These are phyloP conservation scores for Anisognathus igniventris DNA, from an alignment of 2,797 vertebrate genomes.

Conservation along the genomic window DNA sequence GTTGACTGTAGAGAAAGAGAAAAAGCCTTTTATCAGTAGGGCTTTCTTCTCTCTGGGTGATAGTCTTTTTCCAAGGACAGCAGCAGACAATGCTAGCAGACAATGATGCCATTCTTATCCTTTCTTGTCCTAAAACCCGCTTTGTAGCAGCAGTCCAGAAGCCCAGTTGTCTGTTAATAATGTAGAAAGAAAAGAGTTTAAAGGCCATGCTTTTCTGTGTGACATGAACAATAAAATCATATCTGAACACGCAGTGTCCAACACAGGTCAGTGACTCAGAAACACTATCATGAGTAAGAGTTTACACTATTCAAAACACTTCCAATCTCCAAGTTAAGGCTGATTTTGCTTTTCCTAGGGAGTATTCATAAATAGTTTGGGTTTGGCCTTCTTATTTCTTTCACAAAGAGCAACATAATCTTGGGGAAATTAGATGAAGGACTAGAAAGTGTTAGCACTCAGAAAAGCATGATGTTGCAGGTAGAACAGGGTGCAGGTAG, in stretches of 20 bases:
- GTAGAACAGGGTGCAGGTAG: neutral
- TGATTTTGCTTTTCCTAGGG: neutral
- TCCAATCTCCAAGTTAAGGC: neutral
- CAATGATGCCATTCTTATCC: neutral
- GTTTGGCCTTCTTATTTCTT: neutral
- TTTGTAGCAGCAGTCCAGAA: neutral
- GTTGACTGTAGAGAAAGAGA: neutral
- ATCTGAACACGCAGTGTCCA: neutral
- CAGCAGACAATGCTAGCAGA: neutral
- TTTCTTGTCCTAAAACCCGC: neutral
- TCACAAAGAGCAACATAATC: neutral
- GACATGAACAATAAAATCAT: neutral
- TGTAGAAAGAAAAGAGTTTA: neutral
- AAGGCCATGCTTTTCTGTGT: neutral
- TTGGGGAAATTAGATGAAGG: neutral
- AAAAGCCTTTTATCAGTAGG: neutral
- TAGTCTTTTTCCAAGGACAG: neutral
- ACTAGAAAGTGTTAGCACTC: neutral
- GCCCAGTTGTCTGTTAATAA: neutral
- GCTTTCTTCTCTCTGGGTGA: neutral
- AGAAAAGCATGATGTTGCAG: neutral
- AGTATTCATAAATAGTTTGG: rapidly evolving
- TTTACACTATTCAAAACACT: neutral
- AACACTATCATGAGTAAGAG: rapidly evolving
- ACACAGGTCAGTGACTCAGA: neutral